phyloP scores from a whole-genome alignment of 2,888 invertebrate genomes.

The Tetheella fluctuosa region DNA sequence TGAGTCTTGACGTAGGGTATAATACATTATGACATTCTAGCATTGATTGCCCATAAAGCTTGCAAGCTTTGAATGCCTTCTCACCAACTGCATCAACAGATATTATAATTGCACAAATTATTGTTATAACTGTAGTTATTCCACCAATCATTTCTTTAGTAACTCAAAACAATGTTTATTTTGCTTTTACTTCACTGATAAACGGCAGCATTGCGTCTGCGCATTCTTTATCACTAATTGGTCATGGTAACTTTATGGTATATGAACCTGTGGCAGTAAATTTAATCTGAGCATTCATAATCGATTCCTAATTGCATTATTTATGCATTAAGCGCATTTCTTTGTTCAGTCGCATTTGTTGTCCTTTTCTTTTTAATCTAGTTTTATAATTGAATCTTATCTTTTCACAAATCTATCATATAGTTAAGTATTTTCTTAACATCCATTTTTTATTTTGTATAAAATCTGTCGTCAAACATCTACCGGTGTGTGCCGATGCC shows the following conservation, averaged over 20 bases:
- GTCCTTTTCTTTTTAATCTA: not conserved
- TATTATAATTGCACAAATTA: constrained; percentile 9
- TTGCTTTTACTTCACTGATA: constrained; percentile 17
- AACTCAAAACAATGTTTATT: constrained; percentile 14
- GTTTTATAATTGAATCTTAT: not conserved
- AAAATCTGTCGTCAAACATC: too few relatives aligned
- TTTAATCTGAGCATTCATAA: constrained; percentile 51
- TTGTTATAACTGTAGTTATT: constrained; percentile 3
- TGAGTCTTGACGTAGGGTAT: constrained; percentile 53
- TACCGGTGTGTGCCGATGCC: too few relatives aligned
- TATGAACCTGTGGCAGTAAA: constrained; percentile 43
- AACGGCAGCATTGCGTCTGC: constrained; percentile 29
- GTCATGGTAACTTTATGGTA: constrained; percentile 43
- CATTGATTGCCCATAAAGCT: constrained; percentile 64
- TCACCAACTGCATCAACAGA: constrained; percentile 53
- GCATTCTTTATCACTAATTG: constrained; percentile 55
- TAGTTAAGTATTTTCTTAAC: not conserved
- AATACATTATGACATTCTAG: constrained; percentile 76
- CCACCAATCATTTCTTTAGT: constrained; percentile 9
- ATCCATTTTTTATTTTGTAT: too few relatives aligned
- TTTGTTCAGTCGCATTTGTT: not conserved
- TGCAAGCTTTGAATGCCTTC: constrained; percentile 68
- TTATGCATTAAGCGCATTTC: constrained; percentile 2
- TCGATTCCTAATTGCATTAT: constrained; percentile 27
- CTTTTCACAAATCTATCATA: not conserved